Evolutionary conservation across 2,888 invertebrate species (phyloP).

Genomic region (Ichneumoninae sp.): DNA sequence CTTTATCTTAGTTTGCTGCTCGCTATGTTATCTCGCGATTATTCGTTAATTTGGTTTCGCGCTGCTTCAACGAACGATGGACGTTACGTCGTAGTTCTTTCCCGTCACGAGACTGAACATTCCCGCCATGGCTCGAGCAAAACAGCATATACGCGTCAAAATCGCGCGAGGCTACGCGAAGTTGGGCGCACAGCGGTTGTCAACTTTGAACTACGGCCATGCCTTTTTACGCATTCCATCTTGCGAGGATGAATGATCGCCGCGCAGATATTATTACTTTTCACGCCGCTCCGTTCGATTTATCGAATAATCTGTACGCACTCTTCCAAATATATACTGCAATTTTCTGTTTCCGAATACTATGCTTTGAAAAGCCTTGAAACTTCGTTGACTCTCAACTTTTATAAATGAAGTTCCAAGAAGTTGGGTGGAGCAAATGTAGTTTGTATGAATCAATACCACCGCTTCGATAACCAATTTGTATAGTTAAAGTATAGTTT

Average conservation of each 20-base stretch:
- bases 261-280: slow-evolving; percentile 1
- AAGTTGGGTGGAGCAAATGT: background rate
- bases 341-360: background rate
- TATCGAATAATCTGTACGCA: background rate
- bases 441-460: slow-evolving; percentile 34
- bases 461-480: slow-evolving; percentile 11
- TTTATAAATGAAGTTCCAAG: slow-evolving; percentile 3
- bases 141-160: background rate
- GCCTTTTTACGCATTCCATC: background rate
- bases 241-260: slow-evolving; percentile 17
- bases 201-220: slow-evolving; percentile 27
- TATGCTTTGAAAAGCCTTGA: background rate
- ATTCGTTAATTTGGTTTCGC: background rate
- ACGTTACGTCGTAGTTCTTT: background rate
- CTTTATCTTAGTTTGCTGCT: background rate
- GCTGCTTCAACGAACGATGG: background rate
- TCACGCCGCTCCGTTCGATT: background rate
- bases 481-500: background rate
- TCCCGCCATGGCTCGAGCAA: slow-evolving; percentile 7
- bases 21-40: background rate
- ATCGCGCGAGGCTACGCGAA: slow-evolving; percentile 2
- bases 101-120: background rate
- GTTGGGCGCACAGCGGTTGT: slow-evolving; percentile 40
- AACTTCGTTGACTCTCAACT: background rate
- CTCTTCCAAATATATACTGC: background rate